phyloP scores from a whole-genome alignment of 1,140 invertebrate genomes.

The Panagrolaimus sp. region DNA sequence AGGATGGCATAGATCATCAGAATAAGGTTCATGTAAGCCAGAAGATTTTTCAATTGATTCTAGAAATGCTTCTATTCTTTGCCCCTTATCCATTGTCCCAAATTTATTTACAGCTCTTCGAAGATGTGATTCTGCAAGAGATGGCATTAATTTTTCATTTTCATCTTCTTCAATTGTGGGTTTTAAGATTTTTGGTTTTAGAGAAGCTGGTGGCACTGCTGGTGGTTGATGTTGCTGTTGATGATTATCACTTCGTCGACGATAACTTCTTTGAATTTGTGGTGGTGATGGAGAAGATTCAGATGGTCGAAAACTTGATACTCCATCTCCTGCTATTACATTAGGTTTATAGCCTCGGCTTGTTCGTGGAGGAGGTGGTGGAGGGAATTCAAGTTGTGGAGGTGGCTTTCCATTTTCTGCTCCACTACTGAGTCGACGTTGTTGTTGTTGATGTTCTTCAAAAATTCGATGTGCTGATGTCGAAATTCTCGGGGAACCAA shows the following conservation, averaged over 20 bases:
- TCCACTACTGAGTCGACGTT: not conserved
- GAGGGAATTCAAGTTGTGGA: slow-evolving; percentile 36
- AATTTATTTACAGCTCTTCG: slow-evolving; percentile 91
- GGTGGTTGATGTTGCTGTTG: slow-evolving; percentile 58
- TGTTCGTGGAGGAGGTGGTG: slow-evolving; percentile 20
- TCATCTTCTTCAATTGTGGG: slow-evolving; percentile 20
- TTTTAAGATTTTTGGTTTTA: slow-evolving; percentile 49
- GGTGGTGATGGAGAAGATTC: not conserved
- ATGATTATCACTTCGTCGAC: not conserved
- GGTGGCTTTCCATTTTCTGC: slow-evolving; percentile 1
- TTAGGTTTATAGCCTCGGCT: not conserved
- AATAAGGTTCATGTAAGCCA: too few species aligned
- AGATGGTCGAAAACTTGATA: not conserved
- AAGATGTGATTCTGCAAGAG: slow-evolving; percentile 87
- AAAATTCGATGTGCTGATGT: not conserved
- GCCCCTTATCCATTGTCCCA: slow-evolving; percentile 85
- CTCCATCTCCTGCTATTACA: not conserved
- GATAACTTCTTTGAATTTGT: not conserved
- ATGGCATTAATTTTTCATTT: too few species aligned
- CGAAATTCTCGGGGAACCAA: not conserved
- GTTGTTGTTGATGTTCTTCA: not conserved
- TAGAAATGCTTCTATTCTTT: slow-evolving; percentile 85
- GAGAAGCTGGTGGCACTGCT: slow-evolving; percentile 37
- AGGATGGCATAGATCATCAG: too few species aligned
- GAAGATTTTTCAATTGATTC: slow-evolving; percentile 64